phyloP scores from a whole-genome alignment of 2,797 vertebrate genomes.

The Sebastes minor region DNA sequence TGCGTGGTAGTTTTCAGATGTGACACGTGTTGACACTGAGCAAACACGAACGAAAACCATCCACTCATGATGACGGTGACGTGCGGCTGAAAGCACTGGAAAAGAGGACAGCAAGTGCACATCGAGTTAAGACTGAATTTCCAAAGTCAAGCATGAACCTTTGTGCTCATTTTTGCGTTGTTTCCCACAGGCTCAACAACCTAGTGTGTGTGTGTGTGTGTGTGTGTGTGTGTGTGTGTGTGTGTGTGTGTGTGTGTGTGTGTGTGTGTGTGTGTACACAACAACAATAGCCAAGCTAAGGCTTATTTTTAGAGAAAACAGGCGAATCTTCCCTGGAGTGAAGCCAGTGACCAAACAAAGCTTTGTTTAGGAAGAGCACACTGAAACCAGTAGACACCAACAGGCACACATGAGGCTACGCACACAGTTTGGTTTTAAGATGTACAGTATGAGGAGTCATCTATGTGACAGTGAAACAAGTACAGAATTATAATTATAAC shows the following conservation, averaged over 20 bases:
- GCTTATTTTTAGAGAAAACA: conserved; percentile 73
- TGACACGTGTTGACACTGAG: not conserved
- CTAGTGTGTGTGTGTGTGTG: not conserved
- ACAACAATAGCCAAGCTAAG: conserved; percentile 21
- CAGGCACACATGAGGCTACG: not conserved
- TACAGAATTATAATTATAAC: not conserved
- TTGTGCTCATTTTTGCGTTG: not conserved
- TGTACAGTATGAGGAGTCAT: not conserved
- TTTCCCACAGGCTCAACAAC: not conserved
- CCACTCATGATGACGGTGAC: not conserved
- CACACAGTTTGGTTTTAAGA: not conserved
- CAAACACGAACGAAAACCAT: not conserved
- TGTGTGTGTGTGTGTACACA: too few species aligned
- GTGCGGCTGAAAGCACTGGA: not conserved
- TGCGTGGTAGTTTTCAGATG: not conserved
- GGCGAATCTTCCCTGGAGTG: conserved; percentile 40
- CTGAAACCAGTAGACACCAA: conserved; percentile 1
- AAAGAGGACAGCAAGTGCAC: not conserved
- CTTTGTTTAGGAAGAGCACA: conserved; percentile 42
- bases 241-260: too few species aligned
- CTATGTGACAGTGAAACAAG: not conserved
- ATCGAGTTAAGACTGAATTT: too few species aligned
- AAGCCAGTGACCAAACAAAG: conserved; percentile 53
- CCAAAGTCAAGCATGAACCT: not conserved
- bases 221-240: conserved; percentile 3